Percentiles rank a stretch among this genome's conserved stretches.
These are phyloP conservation scores for Labeo rohita DNA, from an alignment of 2,113 vertebrate genomes.

Conservation along the genomic window DNA sequence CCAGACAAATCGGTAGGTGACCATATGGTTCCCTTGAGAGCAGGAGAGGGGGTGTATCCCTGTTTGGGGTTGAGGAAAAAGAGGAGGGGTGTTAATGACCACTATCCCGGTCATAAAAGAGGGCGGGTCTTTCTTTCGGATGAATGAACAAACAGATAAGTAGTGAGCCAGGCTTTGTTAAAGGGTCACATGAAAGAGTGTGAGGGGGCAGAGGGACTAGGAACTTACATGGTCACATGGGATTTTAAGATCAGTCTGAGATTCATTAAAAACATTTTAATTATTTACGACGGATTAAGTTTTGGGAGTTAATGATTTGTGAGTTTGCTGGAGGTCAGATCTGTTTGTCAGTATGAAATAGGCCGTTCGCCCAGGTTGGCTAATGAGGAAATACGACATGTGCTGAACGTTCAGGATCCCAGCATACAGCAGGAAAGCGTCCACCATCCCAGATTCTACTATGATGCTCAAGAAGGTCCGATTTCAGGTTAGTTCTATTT, in stretches of 20 bases:
- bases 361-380: not conserved
- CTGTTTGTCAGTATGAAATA: not conserved
- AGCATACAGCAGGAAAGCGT: not conserved
- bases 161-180: constrained; percentile 58
- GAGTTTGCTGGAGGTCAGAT: constrained; percentile 11
- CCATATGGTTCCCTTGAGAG: constrained; percentile 29
- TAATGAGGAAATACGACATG: not conserved
- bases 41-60: constrained; percentile 14
- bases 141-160: constrained; percentile 70
- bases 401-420: not conserved
- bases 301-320: constrained; percentile 27
- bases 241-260: constrained; percentile 50
- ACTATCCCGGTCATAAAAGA: constrained; percentile 71
- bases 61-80: constrained; percentile 61
- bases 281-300: constrained; percentile 25
- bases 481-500: constrained; percentile 31
- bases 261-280: constrained; percentile 19
- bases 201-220: constrained; percentile 53
- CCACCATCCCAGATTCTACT: not conserved
- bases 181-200: constrained; percentile 65
- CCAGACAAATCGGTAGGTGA: not conserved
- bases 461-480: constrained; percentile 54
- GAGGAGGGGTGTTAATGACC: constrained; percentile 66
- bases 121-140: constrained; percentile 68
- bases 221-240: constrained; percentile 46